These are phyloP conservation scores for Rana temporaria DNA, from an alignment of 2,113 vertebrate genomes.

Conservation along the genomic window DNA sequence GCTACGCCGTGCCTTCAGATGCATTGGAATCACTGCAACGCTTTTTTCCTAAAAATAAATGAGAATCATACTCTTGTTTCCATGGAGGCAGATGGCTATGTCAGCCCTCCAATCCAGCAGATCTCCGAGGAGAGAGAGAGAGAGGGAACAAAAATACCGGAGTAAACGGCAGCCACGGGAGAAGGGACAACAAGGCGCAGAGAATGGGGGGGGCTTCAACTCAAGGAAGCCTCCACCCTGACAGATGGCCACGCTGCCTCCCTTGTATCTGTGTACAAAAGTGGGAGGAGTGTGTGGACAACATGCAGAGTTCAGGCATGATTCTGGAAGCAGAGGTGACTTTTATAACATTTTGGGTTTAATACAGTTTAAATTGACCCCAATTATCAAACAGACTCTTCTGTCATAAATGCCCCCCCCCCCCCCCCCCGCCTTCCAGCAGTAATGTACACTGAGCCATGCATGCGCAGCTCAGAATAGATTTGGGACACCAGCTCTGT, in stretches of 20 bases:
- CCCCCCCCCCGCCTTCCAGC: no score
- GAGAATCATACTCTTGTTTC: conserved; percentile 62
- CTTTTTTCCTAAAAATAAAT: conserved; percentile 69
- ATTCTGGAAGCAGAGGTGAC: no score
- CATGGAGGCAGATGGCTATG: conserved; percentile 60
- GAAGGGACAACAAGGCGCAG: not conserved
- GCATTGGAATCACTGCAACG: conserved; percentile 57
- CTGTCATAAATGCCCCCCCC: no score
- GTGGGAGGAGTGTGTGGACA: no score
- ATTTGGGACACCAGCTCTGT: no score
- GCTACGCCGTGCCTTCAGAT: conserved; percentile 48
- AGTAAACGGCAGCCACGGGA: conserved; percentile 15
- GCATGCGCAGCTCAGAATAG: no score
- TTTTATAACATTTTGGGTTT: no score
- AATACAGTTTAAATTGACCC: no score
- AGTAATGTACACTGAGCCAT: no score
- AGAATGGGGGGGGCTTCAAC: not conserved
- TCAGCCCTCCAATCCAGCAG: conserved; percentile 46
- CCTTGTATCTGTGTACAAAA: no score
- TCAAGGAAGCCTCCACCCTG: not conserved
- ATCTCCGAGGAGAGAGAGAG: conserved; percentile 33
- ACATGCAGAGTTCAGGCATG: no score
- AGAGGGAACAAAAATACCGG: conserved; percentile 11
- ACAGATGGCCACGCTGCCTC: not conserved
- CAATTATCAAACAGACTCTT: no score